These are phyloP conservation scores for Drosophila grimshawi DNA, from an alignment of 1,140 invertebrate species.

Conservation along the genomic window DNA sequence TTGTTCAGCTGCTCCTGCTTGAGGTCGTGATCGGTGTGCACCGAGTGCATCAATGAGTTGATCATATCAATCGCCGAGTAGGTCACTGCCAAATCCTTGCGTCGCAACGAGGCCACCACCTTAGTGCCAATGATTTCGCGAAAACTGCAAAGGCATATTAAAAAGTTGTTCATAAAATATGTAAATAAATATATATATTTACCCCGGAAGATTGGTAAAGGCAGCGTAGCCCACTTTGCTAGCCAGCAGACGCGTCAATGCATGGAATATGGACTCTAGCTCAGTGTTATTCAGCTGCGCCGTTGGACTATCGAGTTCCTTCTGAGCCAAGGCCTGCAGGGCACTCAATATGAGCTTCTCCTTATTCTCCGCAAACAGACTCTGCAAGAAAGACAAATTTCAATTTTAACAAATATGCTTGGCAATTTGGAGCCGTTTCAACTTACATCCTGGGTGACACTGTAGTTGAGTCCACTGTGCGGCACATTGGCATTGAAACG, in stretches of 20 bases:
- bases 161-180: neutral
- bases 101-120: constrained; percentile 95
- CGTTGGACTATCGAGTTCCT: constrained; percentile 87
- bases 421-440: neutral
- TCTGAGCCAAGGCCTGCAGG: constrained; percentile 90
- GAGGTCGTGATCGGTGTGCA: constrained; percentile 98
- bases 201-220: constrained; percentile 96
- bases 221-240: constrained; percentile 99
- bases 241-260: constrained; percentile 95
- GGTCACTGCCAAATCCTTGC: constrained; percentile 95
- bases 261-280: constrained; percentile 97
- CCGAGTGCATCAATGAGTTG: constrained; percentile 99
- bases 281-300: constrained; percentile 87
- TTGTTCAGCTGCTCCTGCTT: constrained; percentile 99
- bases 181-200: constrained; percentile 52
- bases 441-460: constrained; percentile 97
- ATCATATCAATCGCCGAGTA: constrained; percentile 99
- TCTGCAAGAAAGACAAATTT: constrained; percentile 85
- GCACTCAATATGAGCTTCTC: constrained; percentile 96
- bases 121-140: constrained; percentile 97
- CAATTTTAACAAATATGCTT: constrained; percentile 52
- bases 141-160: constrained; percentile 87
- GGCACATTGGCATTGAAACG: constrained; percentile 99
- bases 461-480: constrained; percentile 98
- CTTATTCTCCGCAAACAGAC: constrained; percentile 99